A percentile compares a stretch with the other conserved stretches of the same genome.
Evolutionary conservation across 1,140 invertebrate genomes (phyloP).

Genomic region (Drosophila sproati): DNA sequence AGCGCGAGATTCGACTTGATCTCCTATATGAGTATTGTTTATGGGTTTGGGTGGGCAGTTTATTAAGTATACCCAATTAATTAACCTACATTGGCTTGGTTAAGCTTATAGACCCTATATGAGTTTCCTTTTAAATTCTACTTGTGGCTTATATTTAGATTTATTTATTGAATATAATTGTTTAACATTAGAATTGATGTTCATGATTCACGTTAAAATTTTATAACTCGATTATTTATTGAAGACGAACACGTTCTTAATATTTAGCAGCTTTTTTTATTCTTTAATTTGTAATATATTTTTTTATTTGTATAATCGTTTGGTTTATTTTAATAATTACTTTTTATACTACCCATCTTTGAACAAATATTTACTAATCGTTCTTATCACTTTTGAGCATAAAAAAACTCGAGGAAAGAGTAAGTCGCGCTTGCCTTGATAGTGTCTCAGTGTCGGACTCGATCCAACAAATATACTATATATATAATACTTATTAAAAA

Average conservation of each 20-base stretch:
- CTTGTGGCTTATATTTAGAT: too few relatives aligned
- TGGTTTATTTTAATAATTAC: not conserved
- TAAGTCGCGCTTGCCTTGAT: not conserved
- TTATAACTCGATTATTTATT: too few relatives aligned
- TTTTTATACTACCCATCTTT: conserved; percentile 7
- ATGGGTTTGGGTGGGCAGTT: not conserved
- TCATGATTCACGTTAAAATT: too few relatives aligned
- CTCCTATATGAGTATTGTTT: not conserved
- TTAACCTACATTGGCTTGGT: too few relatives aligned
- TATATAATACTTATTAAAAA: too few relatives aligned
- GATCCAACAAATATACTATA: not conserved
- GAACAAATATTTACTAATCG: not conserved
- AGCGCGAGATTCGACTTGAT: not conserved
- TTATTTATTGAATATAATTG: too few relatives aligned
- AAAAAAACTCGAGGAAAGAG: conserved; percentile 3
- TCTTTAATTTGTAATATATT: not conserved
- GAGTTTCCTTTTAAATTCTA: too few relatives aligned
- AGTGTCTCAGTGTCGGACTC: not conserved
- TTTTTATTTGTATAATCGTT: not conserved
- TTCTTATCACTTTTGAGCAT: conserved; percentile 29
- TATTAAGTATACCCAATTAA: not conserved
- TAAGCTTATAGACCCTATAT: too few relatives aligned
- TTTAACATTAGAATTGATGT: too few relatives aligned
- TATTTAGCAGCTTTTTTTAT: too few relatives aligned
- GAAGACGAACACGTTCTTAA: too few relatives aligned